phyloP scores from a whole-genome alignment of 2,113 vertebrate genomes.

The Megaceryle torquata region DNA sequence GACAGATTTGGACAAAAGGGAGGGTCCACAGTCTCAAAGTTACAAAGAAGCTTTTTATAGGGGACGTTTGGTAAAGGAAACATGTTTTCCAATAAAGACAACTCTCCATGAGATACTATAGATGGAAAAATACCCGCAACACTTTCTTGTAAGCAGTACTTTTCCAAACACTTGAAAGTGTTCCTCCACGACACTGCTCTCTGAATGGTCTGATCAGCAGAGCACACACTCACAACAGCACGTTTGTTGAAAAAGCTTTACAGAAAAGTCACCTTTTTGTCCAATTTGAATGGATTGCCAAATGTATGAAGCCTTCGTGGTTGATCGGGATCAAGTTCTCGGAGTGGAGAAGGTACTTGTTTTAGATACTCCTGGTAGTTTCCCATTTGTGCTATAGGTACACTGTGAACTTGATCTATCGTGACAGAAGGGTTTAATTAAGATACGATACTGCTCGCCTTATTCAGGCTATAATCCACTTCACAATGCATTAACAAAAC shows the following conservation, averaged over 20 bases:
- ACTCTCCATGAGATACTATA: not conserved
- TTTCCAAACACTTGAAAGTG: not conserved
- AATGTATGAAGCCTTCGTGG: slow-evolving; percentile 95
- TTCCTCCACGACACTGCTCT: not conserved
- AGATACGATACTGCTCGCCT: not conserved
- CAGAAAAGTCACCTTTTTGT: slow-evolving; percentile 87
- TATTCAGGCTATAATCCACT: not conserved
- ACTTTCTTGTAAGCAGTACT: not conserved
- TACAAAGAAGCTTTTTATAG: not conserved
- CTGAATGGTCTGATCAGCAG: not conserved
- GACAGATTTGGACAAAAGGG: not conserved
- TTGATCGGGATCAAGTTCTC: slow-evolving; percentile 95
- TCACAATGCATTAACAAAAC: not conserved
- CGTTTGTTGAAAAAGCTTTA: not conserved
- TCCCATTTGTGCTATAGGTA: slow-evolving; percentile 96
- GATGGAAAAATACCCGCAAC: not conserved
- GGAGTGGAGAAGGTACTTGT: slow-evolving; percentile 88
- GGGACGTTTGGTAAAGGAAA: not conserved
- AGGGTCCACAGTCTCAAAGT: not conserved
- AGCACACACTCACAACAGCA: fast-evolving
- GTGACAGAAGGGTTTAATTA: not conserved
- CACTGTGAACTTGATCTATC: slow-evolving; percentile 92
- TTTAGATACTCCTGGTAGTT: slow-evolving; percentile 98
- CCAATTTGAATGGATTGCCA: slow-evolving; percentile 96
- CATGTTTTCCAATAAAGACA: not conserved